These are phyloP conservation scores for Macheiramphus alcinus DNA, from an alignment of 2,113 vertebrate species.

Conservation along the genomic window DNA sequence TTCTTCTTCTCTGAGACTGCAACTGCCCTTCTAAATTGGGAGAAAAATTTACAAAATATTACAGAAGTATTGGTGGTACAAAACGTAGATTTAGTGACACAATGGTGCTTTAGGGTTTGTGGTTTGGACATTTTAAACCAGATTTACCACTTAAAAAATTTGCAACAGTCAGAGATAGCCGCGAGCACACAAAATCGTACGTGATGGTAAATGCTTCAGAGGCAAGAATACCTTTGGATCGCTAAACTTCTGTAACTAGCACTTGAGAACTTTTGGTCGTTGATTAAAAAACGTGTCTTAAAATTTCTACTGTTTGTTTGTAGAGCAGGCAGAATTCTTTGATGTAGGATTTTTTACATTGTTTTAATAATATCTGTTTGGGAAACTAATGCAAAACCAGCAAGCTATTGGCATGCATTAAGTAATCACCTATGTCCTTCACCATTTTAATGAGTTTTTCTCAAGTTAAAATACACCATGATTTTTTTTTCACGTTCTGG, in stretches of 20 bases:
- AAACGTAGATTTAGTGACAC: neutral
- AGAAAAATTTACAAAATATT: neutral
- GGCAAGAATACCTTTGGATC: neutral
- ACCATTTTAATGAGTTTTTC: neutral
- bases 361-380: neutral
- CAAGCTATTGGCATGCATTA: accelerated
- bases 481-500: neutral
- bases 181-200: accelerated
- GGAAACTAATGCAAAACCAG: neutral
- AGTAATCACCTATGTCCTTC: neutral
- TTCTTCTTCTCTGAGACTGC: neutral
- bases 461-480: neutral
- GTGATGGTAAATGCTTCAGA: neutral
- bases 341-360: neutral
- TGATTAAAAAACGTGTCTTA: neutral
- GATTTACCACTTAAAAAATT: neutral
- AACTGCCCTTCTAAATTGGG: neutral
- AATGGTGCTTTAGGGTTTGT: neutral
- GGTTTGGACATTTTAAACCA: neutral
- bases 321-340: neutral
- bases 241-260: neutral
- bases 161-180: neutral
- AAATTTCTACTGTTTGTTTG: neutral
- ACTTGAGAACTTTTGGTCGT: neutral
- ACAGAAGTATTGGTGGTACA: neutral